Conservation (phyloP, 2,888 invertebrate genomes). For the Agapetus fuscipes region DNA sequence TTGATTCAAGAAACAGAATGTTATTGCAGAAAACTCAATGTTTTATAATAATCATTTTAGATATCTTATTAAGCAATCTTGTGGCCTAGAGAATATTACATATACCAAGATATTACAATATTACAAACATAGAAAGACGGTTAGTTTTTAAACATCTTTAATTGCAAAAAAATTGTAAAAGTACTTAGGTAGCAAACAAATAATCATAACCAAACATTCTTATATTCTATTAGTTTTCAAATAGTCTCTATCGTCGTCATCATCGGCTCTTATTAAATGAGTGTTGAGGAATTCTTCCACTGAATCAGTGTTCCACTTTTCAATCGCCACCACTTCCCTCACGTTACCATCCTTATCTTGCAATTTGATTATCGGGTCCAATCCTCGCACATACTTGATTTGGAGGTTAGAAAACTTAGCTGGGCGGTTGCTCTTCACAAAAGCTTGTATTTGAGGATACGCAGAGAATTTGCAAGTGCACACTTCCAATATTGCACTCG, state of each 20-base stretch:
- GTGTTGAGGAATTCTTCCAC: constrained; percentile 93
- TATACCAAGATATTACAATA: too few species aligned
- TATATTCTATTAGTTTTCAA: constrained; percentile 51
- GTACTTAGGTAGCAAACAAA: too few species aligned
- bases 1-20: too few species aligned
- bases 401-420: constrained; percentile 84
- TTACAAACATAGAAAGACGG: too few species aligned
- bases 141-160: too few species aligned
- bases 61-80: too few species aligned
- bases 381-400: constrained; percentile 86
- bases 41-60: too few species aligned
- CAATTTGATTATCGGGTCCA: constrained; percentile 90
- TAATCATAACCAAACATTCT: too few species aligned
- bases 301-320: constrained; percentile 98
- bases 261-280: constrained; percentile 57
- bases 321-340: constrained; percentile 85
- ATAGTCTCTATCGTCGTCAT: constrained; percentile 45
- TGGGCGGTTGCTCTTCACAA: constrained; percentile 88
- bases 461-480: constrained; percentile 98
- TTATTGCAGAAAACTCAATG: too few species aligned
- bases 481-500: constrained; percentile 87
- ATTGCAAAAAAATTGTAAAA: too few species aligned
- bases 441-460: constrained; percentile 97
- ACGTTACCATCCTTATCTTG: constrained; percentile 76
- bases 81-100: too few species aligned